phyloP scores from a whole-genome alignment of 2,797 vertebrate genomes.

The Acanthopagrus latus region DNA sequence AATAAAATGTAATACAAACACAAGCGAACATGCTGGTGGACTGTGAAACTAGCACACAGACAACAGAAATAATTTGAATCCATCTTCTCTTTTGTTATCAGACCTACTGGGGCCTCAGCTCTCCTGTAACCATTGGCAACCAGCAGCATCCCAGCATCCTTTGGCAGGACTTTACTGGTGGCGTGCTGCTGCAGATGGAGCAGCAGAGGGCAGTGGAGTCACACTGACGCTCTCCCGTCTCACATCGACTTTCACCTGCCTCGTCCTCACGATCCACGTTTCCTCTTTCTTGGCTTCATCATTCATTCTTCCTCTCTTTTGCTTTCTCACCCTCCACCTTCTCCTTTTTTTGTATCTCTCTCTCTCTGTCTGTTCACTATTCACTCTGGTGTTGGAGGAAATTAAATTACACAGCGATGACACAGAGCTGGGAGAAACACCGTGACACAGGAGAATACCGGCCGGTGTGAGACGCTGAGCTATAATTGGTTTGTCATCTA shows the following conservation, averaged over 20 bases:
- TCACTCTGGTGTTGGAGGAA: slow-evolving; percentile 41
- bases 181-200: slow-evolving; percentile 27
- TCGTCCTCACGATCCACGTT: not conserved
- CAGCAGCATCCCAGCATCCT: slow-evolving; percentile 7
- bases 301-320: not conserved
- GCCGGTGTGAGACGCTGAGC: slow-evolving; percentile 16
- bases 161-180: not conserved
- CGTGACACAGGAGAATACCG: slow-evolving; percentile 58
- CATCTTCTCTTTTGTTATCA: not conserved
- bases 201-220: slow-evolving; percentile 70
- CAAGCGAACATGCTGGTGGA: not conserved
- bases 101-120: not conserved
- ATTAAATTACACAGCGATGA: slow-evolving; percentile 55
- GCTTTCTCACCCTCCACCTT: not conserved
- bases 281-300: slow-evolving; percentile 5
- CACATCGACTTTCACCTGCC: not conserved
- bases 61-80: not conserved
- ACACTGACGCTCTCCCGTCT: slow-evolving; percentile 4
- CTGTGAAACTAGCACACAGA: not conserved
- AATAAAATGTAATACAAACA: not conserved
- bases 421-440: slow-evolving; percentile 50
- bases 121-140: slow-evolving; percentile 34
- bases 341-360: not conserved
- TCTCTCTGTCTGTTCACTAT: slow-evolving; percentile 20
- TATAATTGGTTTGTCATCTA: slow-evolving; percentile 46